Conservation (phyloP, 2,888 invertebrate species). For the Acanthosoma haemorrhoidale region DNA sequence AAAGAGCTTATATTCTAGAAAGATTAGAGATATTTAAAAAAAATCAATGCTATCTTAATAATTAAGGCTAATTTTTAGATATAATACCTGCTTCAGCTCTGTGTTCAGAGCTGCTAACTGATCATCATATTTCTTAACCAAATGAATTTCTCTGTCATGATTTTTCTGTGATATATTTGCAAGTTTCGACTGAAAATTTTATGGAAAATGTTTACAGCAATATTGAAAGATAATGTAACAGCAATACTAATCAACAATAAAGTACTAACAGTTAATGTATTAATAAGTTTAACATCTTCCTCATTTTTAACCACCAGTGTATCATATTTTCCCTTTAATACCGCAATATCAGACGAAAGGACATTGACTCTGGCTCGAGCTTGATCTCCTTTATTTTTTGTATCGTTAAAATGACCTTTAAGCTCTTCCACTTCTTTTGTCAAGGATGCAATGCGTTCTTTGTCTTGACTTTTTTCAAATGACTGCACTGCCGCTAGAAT, state of each 20-base stretch:
- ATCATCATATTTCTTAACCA: conserved; percentile 28
- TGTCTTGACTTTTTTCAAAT: conserved; percentile 37
- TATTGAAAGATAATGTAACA: neutral
- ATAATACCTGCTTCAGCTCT: conserved; percentile 35
- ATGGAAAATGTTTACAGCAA: neutral
- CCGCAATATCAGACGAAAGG: conserved; percentile 59
- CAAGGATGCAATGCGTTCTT: conserved; percentile 50
- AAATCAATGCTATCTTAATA: too few relatives aligned
- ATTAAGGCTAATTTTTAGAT: conserved; percentile 6
- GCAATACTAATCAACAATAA: neutral
- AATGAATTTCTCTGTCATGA: conserved; percentile 33
- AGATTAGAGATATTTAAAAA: too few relatives aligned
- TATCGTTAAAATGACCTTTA: conserved; percentile 54
- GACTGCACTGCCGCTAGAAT: conserved; percentile 30
- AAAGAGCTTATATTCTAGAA: too few relatives aligned
- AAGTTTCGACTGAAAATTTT: conserved; percentile 34
- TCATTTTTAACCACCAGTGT: conserved; percentile 59
- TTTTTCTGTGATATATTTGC: conserved; percentile 34
- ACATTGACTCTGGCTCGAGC: conserved; percentile 62
- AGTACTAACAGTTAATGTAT: conserved; percentile 49
- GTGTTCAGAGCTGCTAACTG: conserved; percentile 29
- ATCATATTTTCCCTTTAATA: conserved; percentile 55
- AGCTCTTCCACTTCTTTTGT: conserved; percentile 55
- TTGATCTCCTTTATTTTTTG: conserved; percentile 60
- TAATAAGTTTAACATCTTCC: conserved; percentile 59